These are phyloP conservation scores for Tachysurus fulvidraco DNA, from an alignment of 2,113 vertebrate genomes.

Conservation along the genomic window DNA sequence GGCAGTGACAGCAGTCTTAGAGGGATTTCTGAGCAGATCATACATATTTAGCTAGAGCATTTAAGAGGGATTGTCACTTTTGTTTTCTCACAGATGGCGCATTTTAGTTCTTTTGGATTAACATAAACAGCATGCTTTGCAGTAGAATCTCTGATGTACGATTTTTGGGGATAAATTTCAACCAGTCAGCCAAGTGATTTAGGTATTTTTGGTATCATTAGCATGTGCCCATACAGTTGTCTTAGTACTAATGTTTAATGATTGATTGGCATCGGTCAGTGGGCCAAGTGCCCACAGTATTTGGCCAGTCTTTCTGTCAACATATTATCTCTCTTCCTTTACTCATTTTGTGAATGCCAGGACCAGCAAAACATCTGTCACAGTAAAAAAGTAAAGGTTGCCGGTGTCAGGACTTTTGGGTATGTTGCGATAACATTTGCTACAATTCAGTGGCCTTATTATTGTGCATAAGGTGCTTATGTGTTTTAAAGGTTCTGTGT, in stretches of 20 bases:
- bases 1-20: slow-evolving; percentile 65
- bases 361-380: background rate
- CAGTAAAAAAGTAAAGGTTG: background rate
- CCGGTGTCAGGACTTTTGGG: background rate
- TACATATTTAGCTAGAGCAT: slow-evolving; percentile 66
- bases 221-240: background rate
- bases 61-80: slow-evolving; percentile 62
- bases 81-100: slow-evolving; percentile 35
- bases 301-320: background rate
- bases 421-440: background rate
- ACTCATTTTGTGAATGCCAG: background rate
- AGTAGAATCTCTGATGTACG: background rate
- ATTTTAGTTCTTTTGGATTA: slow-evolving; percentile 13
- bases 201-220: background rate
- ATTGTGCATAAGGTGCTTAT: background rate
- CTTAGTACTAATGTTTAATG: slow-evolving; percentile 1
- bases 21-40: slow-evolving; percentile 68
- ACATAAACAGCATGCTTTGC: background rate
- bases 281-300: background rate
- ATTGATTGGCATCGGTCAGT: background rate
- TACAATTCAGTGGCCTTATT: background rate
- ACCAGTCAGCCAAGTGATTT: background rate
- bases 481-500: background rate
- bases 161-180: background rate
- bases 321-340: background rate